Evolutionary conservation across 2,797 vertebrate genomes (phyloP), one percentile per base, ranked within the genome.

Genomic region (Lithobates pipiens): DNA sequence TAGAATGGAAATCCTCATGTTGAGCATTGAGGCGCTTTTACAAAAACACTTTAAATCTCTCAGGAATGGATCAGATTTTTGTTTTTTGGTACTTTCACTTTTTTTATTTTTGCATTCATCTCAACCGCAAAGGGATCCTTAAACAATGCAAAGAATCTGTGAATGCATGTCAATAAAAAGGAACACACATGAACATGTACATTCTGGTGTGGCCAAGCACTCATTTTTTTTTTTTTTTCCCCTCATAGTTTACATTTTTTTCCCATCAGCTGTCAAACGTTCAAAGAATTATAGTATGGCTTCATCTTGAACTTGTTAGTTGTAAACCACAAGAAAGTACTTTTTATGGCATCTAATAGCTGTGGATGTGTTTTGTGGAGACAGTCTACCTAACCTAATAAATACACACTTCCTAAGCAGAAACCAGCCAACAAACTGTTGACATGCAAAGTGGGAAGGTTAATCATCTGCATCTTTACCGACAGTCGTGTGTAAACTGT

Each of bases 311-410:
- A 70, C 65, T 18, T 77, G 39, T 77, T 77, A 27, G 44, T 71
- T 84, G 75, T 61, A 77, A 77, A 77, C 74, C 74, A 84, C 75
- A 77, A 77, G 50, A 78, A 84, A 84, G 79, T 81, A 27, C 79
- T 81, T 71, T 61, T 72, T 81, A 76, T 32, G 27, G 27, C 4
- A 68, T 34, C 21, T 50, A 68, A 83, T 76, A 61, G 29, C 36
- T 21, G 15, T 27, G 10, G 46, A 54, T 68, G 21, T 77, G 23
- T 36, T 57, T 70, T 61, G 27, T 29, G 34, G 68, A 80, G 78
- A 70, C 77, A n/a, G 44, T 54, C 44, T 34, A 15, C 25, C 13
- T n/a, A 57, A 61, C 79, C 46, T 15, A 27, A 54, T 61, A 27
- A 42, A 27, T 61, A 7, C 7, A 8, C 54, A 27, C 25, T 72